These are phyloP conservation scores for Brachionus angularis DNA, from an alignment of 1,140 invertebrate genomes.

Conservation along the genomic window DNA sequence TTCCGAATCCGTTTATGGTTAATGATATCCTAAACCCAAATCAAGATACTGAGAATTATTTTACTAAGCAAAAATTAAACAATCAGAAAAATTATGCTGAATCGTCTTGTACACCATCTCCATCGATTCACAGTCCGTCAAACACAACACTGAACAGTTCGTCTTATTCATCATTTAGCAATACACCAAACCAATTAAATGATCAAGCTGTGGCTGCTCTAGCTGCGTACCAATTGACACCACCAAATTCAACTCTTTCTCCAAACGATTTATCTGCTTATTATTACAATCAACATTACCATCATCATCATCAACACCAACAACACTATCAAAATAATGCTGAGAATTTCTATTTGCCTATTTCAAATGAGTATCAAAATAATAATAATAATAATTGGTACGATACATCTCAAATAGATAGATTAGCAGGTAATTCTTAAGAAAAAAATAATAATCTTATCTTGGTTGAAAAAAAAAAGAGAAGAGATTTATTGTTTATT, in stretches of 20 bases:
- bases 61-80: not conserved
- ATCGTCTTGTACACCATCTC: constrained; percentile 10
- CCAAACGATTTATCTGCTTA: not conserved
- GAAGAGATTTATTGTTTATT: constrained; percentile 18
- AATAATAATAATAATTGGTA: not conserved
- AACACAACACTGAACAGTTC: not conserved
- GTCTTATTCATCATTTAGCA: not conserved
- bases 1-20: constrained; percentile 24
- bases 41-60: not conserved
- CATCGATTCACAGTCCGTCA: constrained; percentile 11
- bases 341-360: not conserved
- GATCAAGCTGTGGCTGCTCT: not conserved
- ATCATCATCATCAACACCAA: constrained; percentile 56
- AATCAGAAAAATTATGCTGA: no score
- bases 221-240: constrained; percentile 13
- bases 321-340: constrained; percentile 53
- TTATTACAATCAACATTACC: constrained; percentile 37
- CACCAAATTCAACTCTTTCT: not conserved
- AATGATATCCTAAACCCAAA: constrained; percentile 19
- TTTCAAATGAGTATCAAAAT: not conserved
- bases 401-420: not conserved
- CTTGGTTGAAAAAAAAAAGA: no score
- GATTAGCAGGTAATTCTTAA: constrained; percentile 14
- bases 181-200: not conserved
- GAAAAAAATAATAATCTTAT: no score